Evolutionary conservation across 2,113 vertebrate species (phyloP).

Genomic region (Oenanthe melanoleuca): DNA sequence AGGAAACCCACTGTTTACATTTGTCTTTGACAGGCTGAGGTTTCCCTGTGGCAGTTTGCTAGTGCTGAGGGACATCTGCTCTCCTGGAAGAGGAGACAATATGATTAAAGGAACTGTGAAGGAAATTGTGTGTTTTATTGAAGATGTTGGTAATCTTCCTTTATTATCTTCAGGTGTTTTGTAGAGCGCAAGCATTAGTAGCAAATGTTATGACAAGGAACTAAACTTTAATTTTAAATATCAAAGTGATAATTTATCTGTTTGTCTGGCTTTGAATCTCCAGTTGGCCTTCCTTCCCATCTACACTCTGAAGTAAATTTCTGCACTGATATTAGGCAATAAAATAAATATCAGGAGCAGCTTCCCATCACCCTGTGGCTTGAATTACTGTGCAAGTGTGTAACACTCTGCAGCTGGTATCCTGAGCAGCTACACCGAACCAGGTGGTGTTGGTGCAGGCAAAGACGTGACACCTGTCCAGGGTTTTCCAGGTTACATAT

Average conservation of each 20-base stretch:
- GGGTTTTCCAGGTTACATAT: not conserved
- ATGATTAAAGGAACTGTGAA: not conserved
- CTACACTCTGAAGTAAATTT: not conserved
- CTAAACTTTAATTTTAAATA: not conserved
- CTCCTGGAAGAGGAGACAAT: not conserved
- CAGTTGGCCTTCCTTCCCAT: not conserved
- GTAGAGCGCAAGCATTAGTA: not conserved
- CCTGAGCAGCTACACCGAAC: not conserved
- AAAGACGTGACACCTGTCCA: not conserved
- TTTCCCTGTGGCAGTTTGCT: not conserved
- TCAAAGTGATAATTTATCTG: not conserved
- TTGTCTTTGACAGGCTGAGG: not conserved
- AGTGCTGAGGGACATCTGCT: not conserved
- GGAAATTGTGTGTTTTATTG: not conserved
- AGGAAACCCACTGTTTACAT: not conserved
- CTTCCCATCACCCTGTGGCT: not conserved
- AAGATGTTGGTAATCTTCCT: not conserved
- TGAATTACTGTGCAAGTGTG: not conserved
- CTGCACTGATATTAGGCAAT: not conserved
- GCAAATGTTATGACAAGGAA: not conserved
- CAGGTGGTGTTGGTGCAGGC: not conserved
- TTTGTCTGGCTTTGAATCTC: not conserved
- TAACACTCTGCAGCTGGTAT: not conserved
- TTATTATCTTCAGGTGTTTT: not conserved
- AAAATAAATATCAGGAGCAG: not conserved